Evolutionary conservation across 2,888 invertebrate species (phyloP), one percentile per base, ranked within the genome.

Genomic region (Linyphia triangularis): DNA sequence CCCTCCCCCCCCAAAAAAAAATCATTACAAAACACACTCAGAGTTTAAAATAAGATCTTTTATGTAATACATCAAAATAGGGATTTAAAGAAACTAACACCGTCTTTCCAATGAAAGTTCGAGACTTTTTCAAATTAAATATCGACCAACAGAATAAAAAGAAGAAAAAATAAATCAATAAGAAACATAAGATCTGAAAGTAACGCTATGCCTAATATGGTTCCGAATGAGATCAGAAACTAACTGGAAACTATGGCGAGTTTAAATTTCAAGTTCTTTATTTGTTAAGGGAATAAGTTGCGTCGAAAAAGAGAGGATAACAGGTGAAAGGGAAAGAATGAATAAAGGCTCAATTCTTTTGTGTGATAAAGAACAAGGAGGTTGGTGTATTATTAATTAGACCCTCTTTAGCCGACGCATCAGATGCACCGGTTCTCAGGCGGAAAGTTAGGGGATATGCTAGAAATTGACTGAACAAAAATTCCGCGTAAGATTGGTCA

Each of bases 321-420:
- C 59, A 61, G 37, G 37, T 30, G 33, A 16, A 37, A 33, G 75
- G n/a, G 59, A 26, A 61, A 70, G 51, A 43, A 69, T 19, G 67
- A 69, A 70, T 43, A 70, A 75, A 75, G 59, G 37, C 51, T n/a
- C 6, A 37, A 22, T 61, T 75, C 75, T 75, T 70, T 75, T 75
- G 75, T 75, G 33, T 57, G 69, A 77, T 61, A 79, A 79, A 67
- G 69, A 30, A 61, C 24, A 63, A 16, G 24, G 77, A n/a, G 63
- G 22, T 22, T 57, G 51, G 82, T 82, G 82, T 83, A 83, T 83
- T 83, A 83, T 83, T 83, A 83, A 83, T 83, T 83, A 83, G 73
- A 59, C 40, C 59, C 82, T 82, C 82, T 63, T 83, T 83, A 65
- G 73, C 24, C 28, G 59, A 73, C 28, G 13, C 61, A 83, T 83